Evolutionary conservation across 2,113 vertebrate species (phyloP), one percentile per base, ranked within the genome.

Genomic region (Ophthalmolycus amberensis): DNA sequence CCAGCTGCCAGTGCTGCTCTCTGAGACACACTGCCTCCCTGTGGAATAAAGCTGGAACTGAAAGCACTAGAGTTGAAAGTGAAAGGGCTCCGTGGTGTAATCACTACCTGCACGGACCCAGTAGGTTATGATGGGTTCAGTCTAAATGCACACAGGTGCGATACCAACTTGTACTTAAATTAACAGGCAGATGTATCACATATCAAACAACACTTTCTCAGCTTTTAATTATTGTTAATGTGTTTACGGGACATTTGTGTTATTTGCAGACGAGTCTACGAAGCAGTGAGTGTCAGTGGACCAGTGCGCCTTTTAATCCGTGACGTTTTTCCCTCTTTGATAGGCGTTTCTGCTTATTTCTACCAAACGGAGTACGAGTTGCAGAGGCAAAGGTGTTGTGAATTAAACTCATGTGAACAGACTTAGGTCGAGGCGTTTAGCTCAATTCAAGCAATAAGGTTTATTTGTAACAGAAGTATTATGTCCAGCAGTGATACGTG

Each of bases 11-110:
- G 27, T 7, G 62, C 44, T 37, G 29, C n/a, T 70, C 18, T 71
- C 79, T 79, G 73, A 70, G 77, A 88, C 85, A 90, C 74, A 91
- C 82, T 82, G 77, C 90, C 90, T 20, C 86, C 75, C 29, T 62
- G 91, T 92, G 91, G 88, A 67, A 32, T 20, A 58, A 46, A 48
- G 10, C 32, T 79, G 70, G 40, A 60, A 86, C 46, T 82, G 63
- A 11, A 70, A 37, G 2, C 5, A 18, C 37, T 3, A 2, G 9
- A 46, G 72, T 60, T 54, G 20, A 54, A 54, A 9, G 52, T n/a
- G 22, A 25, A 56, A 10, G 52, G 52, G 22, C 52, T 10, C 52
- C 8, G 9, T 25, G 52, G 10, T n/a, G 22, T n/a, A 4, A n/a
- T n/a, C 22, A 10, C 22, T 3, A n/a, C 22, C 50, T 52, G 48